A percentile compares a stretch with the other conserved stretches of the same genome.
phyloP scores from a whole-genome alignment of 2,113 vertebrate genomes.

The Narcine bancroftii region DNA sequence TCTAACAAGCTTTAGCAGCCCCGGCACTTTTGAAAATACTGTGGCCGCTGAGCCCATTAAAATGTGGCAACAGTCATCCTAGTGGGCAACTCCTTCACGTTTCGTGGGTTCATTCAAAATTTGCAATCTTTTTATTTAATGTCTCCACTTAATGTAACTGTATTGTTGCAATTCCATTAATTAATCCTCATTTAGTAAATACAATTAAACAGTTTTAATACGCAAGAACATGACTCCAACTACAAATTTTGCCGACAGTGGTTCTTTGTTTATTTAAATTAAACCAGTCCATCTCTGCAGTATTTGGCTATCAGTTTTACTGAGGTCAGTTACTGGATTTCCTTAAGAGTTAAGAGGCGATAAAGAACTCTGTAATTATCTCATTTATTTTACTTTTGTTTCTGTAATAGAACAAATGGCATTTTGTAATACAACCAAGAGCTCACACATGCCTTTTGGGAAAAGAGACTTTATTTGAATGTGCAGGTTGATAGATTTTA shows the following conservation, averaged over 20 bases:
- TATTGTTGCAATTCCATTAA: neutral
- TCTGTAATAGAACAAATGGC: neutral
- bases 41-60: too few species aligned
- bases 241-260: neutral
- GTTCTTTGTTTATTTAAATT: neutral
- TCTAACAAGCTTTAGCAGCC: too few species aligned
- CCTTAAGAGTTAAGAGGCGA: neutral
- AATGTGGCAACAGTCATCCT: too few species aligned
- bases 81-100: too few species aligned
- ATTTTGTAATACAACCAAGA: neutral
- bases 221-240: neutral
- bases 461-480: slow-evolving; percentile 1
- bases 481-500: slow-evolving; percentile 14
- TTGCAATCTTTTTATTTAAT: neutral
- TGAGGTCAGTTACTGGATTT: neutral
- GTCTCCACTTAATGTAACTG: neutral
- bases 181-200: neutral
- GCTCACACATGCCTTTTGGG: neutral
- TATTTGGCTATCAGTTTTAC: neutral
- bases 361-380: neutral
- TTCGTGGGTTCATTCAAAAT: too few species aligned
- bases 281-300: neutral
- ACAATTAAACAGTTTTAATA: neutral
- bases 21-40: too few species aligned
- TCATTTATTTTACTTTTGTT: slow-evolving; percentile 1